These are phyloP conservation scores for Chelonia mydas DNA, from an alignment of 2,797 vertebrate species.

Conservation along the genomic window DNA sequence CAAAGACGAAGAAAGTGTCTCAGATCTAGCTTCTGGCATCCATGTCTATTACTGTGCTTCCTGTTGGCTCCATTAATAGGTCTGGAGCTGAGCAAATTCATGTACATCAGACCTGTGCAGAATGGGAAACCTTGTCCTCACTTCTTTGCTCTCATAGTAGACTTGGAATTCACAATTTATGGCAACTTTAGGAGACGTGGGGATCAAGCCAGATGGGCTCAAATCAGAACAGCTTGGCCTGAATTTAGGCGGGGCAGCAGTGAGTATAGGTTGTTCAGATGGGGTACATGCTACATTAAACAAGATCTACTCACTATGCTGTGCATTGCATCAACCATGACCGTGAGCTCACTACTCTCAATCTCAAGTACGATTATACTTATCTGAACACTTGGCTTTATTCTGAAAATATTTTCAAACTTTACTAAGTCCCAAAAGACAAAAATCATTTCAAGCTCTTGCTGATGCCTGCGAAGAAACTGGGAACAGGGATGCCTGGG, in stretches of 20 bases:
- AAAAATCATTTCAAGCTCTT: conserved; percentile 39
- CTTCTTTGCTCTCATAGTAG: accelerated
- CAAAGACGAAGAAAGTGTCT: not conserved
- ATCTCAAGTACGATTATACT: not conserved
- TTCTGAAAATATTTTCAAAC: conserved; percentile 61
- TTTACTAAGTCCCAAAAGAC: conserved; percentile 55
- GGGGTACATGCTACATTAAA: not conserved
- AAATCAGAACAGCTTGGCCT: not conserved
- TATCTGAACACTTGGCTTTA: not conserved
- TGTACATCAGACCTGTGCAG: not conserved
- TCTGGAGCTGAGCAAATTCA: not conserved
- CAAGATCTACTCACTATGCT: not conserved
- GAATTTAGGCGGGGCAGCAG: not conserved
- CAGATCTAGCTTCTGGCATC: not conserved
- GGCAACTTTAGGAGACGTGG: accelerated
- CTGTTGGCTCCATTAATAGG: not conserved
- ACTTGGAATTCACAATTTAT: not conserved
- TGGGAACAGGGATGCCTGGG: not conserved
- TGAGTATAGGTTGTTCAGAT: not conserved
- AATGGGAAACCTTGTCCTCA: accelerated
- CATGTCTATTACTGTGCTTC: not conserved
- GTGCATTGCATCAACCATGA: conserved; percentile 36
- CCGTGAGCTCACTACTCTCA: conserved; percentile 12
- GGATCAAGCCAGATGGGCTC: not conserved
- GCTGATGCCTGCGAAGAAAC: conserved; percentile 50